Evolutionary conservation across 2,797 vertebrate genomes (phyloP).

Genomic region (Lepus oiostolus): DNA sequence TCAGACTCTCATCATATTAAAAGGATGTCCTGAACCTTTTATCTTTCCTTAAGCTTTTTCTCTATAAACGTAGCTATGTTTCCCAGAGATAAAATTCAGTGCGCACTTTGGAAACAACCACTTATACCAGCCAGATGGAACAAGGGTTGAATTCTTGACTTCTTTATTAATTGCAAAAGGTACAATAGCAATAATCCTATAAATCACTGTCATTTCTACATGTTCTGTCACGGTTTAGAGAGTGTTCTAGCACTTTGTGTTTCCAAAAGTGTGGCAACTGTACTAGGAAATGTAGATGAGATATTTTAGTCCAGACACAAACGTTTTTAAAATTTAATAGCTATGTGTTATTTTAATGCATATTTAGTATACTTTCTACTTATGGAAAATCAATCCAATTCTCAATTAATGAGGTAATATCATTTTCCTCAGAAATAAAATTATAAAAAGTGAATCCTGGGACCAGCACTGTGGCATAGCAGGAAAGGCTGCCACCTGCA

Average conservation of each 20-base stretch:
- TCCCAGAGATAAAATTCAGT: constrained; percentile 67
- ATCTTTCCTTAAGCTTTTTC: constrained; percentile 40
- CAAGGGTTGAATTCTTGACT: background rate
- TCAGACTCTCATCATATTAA: constrained; percentile 12
- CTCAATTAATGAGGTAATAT: background rate
- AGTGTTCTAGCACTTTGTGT: background rate
- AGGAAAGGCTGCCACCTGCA: too few relatives aligned
- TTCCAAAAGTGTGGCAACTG: background rate
- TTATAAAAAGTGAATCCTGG: background rate
- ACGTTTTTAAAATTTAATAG: background rate
- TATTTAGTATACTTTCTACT: constrained; percentile 9
- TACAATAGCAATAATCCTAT: background rate
- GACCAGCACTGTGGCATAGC: too few relatives aligned
- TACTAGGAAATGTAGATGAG: background rate
- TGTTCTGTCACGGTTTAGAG: background rate
- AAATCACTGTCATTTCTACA: background rate
- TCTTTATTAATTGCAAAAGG: constrained; percentile 40
- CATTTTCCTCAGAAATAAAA: constrained; percentile 56
- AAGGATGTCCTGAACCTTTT: constrained; percentile 43
- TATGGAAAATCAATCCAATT: background rate
- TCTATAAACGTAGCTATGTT: background rate
- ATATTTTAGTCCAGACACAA: background rate
- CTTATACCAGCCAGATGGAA: background rate
- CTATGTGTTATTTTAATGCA: constrained; percentile 3
- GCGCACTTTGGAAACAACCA: constrained; percentile 53